Evolutionary conservation across 1,140 invertebrate species (phyloP), one percentile per base, ranked within the genome.

Genomic region (Catajapyx aquilonaris): DNA sequence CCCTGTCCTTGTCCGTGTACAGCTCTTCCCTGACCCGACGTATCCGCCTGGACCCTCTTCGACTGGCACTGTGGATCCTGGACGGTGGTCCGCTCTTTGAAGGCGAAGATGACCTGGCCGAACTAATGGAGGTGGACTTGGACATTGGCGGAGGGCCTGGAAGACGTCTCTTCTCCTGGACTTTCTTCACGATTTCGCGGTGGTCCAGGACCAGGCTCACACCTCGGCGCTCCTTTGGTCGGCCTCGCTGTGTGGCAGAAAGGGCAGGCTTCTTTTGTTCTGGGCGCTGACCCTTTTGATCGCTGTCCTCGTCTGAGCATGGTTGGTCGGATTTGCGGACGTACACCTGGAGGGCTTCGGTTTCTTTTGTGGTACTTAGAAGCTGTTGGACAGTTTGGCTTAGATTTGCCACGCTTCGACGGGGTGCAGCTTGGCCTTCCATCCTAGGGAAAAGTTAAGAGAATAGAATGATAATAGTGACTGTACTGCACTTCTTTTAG

Each of bases 1-100:
- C 84, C 7, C 84, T 57, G 52, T 87, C 84, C 49, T 87, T 88
- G 52, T 88, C 84, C 7, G 81, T 86, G 50, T 86, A 88, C 10
- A 80, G 54, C 49, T 87, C 81, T 39, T 79, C 74, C 44, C 77
- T 54, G 0, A 55, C 52, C 9, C 49, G 44, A 9, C 23, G 7
- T 28, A 28, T 28, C 13, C 7, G 23, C 23, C 7, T 7, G 13
- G 13, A 28, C 13, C 23, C 13, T 28, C 13, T 13, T 28, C 13
- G 13, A 28, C 23, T 28, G 23, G 23, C 23, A 9, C 13, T 13
- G 7, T 13, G 13, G 23, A 28, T 28, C 7, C 23, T 28, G 23
- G 13, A 9, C 13, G 23, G 23, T 28, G 23, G 7, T 13, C 23
- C 23, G 13, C 23, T 13, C 13, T 13, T 28, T 7, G 23, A 13